Base-by-base conservation (phyloP, 2,113 vertebrate species). In the Odocoileus virginianus region DNA sequence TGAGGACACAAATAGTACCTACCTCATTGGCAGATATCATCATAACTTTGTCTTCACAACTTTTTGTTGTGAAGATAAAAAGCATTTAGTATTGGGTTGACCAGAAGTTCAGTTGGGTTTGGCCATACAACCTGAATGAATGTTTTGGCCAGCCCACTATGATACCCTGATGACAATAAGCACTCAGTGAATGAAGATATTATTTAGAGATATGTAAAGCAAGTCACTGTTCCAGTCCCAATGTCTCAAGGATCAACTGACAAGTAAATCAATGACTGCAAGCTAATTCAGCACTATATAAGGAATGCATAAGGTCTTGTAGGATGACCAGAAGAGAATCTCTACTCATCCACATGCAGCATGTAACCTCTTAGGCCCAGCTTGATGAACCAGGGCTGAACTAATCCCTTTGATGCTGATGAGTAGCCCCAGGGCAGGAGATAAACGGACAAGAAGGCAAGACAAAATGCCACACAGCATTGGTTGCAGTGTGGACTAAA, bases 361-460 rank as follows among this genome's bases (percentile, higher is more conserved):
- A 0, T 27, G 3, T 0, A 7, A 23, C 5, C 43, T 76, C 16
- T 88, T 7, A 14, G 13, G 23, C 7, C 10, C 7, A 1, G 17
- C 25, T 25, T 76, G 19, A 14, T 10, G 12, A 88, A 0, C 6
- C 36, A 84, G 3, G 15, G 10, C 19, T 85, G 45, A 74, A 11
- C 7, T 61, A 25, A 55, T 45, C 6, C 33, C 8, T 78, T 40
- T 19, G 14, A n/a, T 13, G 21, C 2, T 43, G 36, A 81, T 17
- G 27, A 23, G 16, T 10, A 30, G 40, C 9, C 54, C 81, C 28
- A 64, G 21, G 47, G 43, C 0, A 87, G 33, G 28, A 28, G 2
- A 9, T n/a, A 10, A 87, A 6, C 33, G 33, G 33, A 87, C 10
- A 83, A 50, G 10, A 8, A 81, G 40, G 64, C 4, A 4, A 16